Conservation (phyloP, 1,140 invertebrate species). For the Drosophila pandora region DNA sequence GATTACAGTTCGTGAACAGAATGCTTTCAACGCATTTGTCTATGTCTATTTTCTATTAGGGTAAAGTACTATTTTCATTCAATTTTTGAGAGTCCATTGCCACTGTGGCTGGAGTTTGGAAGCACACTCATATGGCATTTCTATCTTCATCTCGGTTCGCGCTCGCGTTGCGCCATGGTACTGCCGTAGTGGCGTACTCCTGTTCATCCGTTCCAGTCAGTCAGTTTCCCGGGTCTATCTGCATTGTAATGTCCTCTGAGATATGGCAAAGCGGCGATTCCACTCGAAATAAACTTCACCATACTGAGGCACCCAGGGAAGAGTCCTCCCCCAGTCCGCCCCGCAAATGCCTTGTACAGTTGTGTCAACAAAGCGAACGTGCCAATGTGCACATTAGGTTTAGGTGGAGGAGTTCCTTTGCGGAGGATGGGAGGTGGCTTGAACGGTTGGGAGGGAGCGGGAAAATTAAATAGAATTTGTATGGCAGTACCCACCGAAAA, state of each 20-base stretch:
- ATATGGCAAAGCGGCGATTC: constrained; percentile 78
- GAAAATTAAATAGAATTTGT: constrained; percentile 80
- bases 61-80: background rate
- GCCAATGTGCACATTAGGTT: constrained; percentile 77
- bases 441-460: background rate
- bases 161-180: background rate
- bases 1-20: no score
- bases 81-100: background rate
- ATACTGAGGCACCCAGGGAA: constrained; percentile 16
- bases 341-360: constrained; percentile 53
- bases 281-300: constrained; percentile 75
- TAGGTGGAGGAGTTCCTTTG: constrained; percentile 50
- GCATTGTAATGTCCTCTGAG: constrained; percentile 80
- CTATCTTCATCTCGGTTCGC: constrained; percentile 26
- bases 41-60: no score
- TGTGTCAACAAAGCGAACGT: constrained; percentile 79
- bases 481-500: constrained; percentile 73
- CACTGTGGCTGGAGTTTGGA: constrained; percentile 5
- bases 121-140: constrained; percentile 19
- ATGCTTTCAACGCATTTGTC: no score
- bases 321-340: background rate
- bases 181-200: constrained; percentile 15
- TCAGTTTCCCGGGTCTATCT: constrained; percentile 67
- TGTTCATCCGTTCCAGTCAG: constrained; percentile 47
- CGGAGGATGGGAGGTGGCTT: background rate